These are phyloP conservation scores for Lycia hirtaria DNA, from an alignment of 2,888 invertebrate genomes.

Conservation along the genomic window DNA sequence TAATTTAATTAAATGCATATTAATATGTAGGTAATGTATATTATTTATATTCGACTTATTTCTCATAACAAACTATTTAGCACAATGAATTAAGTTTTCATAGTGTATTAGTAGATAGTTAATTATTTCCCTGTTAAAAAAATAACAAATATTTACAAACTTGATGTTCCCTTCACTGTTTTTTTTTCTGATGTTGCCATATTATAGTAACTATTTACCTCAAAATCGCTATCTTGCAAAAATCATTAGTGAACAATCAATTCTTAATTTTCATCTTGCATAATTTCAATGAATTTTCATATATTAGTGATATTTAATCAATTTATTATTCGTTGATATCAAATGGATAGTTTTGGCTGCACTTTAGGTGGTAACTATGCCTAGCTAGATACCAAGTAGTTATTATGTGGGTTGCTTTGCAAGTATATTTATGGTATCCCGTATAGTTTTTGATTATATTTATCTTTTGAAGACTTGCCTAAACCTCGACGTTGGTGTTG, in stretches of 20 bases:
- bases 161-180: constrained; percentile 38
- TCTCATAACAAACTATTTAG: constrained; percentile 34
- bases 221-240: constrained; percentile 61
- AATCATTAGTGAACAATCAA: constrained; percentile 28
- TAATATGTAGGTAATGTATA: neutral
- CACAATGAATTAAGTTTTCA: constrained; percentile 63
- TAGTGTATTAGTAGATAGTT: constrained; percentile 65
- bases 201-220: constrained; percentile 77
- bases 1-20: constrained; percentile 10
- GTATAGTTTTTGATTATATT: neutral
- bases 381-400: constrained; percentile 3
- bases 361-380: constrained; percentile 10
- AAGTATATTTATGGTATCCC: neutral
- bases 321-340: constrained; percentile 17
- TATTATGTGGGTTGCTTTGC: no score
- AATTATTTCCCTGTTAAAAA: constrained; percentile 50
- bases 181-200: constrained; percentile 80
- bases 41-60: constrained; percentile 5
- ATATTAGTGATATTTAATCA: constrained; percentile 25
- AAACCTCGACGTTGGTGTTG: neutral
- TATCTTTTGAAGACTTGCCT: neutral
- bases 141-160: constrained; percentile 35
- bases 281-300: constrained; percentile 32
- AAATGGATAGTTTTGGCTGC: constrained; percentile 17
- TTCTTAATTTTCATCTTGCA: constrained; percentile 24